phyloP scores from a whole-genome alignment of 2,888 invertebrate species.

The Corbicula japonica region DNA sequence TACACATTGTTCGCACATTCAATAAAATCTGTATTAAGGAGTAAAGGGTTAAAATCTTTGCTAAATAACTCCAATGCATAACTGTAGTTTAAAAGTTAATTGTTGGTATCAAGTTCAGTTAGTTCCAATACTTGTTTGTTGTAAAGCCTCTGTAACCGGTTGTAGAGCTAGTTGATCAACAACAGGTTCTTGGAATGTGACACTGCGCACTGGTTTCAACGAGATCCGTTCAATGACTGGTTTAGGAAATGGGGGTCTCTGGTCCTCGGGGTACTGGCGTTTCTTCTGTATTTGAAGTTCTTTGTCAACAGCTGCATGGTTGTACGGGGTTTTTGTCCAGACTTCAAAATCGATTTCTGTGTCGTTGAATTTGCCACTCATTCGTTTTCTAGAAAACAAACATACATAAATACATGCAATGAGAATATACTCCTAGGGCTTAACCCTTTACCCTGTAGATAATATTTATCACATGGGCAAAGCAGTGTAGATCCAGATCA shows the following conservation, averaged over 20 bases:
- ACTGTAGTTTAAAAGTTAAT: no score
- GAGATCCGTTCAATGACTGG: conserved; percentile 39
- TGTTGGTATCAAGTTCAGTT: conserved; percentile 17
- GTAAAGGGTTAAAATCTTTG: no score
- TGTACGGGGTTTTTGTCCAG: conserved; percentile 71
- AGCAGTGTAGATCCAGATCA: no score
- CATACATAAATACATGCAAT: no score
- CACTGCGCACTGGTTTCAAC: conserved; percentile 29
- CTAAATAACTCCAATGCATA: no score
- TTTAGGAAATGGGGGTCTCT: conserved; percentile 74
- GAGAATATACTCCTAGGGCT: no score
- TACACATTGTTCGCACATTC: no score
- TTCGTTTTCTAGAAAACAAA: conserved; percentile 70
- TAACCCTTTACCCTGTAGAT: no score
- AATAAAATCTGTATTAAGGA: no score
- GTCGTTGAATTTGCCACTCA: conserved; percentile 74
- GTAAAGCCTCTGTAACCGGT: conserved; percentile 32
- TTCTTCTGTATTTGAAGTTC: conserved; percentile 80
- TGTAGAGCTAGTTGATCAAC: conserved; percentile 41
- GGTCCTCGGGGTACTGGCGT: conserved; percentile 73
- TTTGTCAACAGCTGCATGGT: conserved; percentile 69
- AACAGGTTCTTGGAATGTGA: conserved; percentile 54
- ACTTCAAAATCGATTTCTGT: conserved; percentile 74
- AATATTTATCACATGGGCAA: no score
- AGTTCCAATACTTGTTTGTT: conserved; percentile 25